Evolutionary conservation across 2,797 vertebrate genomes (phyloP).

Genomic region (Platalea minor): DNA sequence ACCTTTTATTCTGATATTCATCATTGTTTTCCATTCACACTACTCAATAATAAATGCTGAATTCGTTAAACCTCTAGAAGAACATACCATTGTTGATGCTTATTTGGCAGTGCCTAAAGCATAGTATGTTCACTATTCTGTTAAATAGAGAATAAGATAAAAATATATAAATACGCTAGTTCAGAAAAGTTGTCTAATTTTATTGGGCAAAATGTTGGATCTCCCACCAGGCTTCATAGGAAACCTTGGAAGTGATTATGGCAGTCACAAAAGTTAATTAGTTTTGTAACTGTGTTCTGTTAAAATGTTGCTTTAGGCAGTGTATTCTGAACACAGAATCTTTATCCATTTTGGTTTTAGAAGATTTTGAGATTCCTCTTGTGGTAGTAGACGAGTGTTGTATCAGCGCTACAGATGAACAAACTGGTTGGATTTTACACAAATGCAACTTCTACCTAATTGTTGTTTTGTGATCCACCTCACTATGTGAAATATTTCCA

Average conservation of each 20-base stretch:
- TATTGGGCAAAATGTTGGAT: background rate
- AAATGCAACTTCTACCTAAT: rapidly evolving
- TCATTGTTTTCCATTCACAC: background rate
- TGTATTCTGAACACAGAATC: background rate
- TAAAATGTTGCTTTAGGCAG: background rate
- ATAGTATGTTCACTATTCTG: background rate
- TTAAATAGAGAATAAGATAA: background rate
- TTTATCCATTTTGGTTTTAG: background rate
- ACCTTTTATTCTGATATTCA: background rate
- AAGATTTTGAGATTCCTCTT: background rate
- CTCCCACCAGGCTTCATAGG: background rate
- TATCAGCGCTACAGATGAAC: background rate
- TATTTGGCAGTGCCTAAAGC: background rate
- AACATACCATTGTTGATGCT: background rate
- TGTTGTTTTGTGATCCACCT: background rate
- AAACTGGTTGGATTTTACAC: background rate
- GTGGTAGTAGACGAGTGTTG: background rate
- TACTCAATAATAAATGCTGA: background rate
- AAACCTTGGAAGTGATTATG: background rate
- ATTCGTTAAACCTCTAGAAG: background rate
- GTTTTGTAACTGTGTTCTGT: background rate
- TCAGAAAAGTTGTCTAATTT: background rate
- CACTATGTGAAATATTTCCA: background rate
- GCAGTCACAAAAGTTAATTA: background rate
- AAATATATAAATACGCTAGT: background rate